Evolutionary conservation across 2,797 vertebrate species (phyloP), one percentile per base, ranked within the genome.

Genomic region (Channallabes apus): DNA sequence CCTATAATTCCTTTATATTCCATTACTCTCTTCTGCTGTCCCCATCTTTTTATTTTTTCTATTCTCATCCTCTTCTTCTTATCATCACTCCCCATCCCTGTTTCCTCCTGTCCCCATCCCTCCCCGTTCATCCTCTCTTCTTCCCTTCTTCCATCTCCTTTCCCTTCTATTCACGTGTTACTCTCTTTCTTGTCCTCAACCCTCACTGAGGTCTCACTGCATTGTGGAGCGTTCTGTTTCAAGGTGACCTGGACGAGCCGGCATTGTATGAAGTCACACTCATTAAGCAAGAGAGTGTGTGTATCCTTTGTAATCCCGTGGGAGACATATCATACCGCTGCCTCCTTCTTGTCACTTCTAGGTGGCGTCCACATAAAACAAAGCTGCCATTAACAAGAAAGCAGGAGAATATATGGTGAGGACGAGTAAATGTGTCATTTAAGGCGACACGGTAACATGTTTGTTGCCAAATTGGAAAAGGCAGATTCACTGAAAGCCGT

Each of bases 41-140:
- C 18, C 22, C 12, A 72, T 71, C 8, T 18, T 56, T 76, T 54
- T 15, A 29, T 56, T 54, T 6, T 22, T 7, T 24, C 9, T 24
- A 38, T 1, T 22, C n/a, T 22, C 61, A 22, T 24, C 20, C 18
- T 41, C 7, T 54, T 27, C 46, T 17, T 76, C 51, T 46, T 29
- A 29, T 80, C 89, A 90, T 91, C 83, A 91, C 90, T 92, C 90
- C 89, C 87, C 22, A 17, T 41, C 22, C 20, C 35, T 82, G 29
- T 82, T 35, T 38, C 71, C 62, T 88, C 88, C 88, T 11, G 22
- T 14, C 56, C 24, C 24, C 22, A 88, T 84, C 90, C 90, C 90
- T 92, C 91, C 17, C n/a, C 87, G 90, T 87, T 88, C 90, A 87
- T 81, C 51, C 83, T 87, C 89, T 80, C 81, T 90, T 87, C 82